Evolutionary conservation across 1,140 invertebrate species (phyloP), one percentile per base, ranked within the genome.

Genomic region (Lepidurus packardi): DNA sequence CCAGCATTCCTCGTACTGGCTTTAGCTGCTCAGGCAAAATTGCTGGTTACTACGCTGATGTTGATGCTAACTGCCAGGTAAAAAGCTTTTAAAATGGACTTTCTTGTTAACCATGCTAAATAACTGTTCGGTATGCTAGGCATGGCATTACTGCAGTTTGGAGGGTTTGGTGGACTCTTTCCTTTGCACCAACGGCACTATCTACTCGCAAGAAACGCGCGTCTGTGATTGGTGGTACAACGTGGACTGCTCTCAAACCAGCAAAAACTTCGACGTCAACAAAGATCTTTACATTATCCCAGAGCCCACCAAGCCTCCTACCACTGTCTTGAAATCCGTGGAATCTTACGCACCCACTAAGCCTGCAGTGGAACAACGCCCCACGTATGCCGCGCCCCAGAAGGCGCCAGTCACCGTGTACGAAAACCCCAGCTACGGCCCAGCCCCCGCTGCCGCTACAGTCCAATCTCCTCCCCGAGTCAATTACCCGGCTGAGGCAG

Each of bases 41-140:
- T 76, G 92, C 92, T 73, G 93, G 93, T 80, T 94, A 94, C 89
- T 95, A 94, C 82, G 93, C 93, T 11, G 93, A 94, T 82, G 89
- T 93, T 0, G 93, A 94, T 85, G 93, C 93, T 78, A 92, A 92
- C 76, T 94, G 93, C 82, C 93, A 95, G 88, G 91, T 92, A 85
- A 83, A 81, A 81, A n/a, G 0, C 10, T 65, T 16, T 4, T 34
- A 79, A 43, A 76, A 34, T 34, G 3, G 3, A 4, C 4, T 4
- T 34, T 4, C 34, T 34, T 34, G 34, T 4, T 34, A 34, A 34
- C 34, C 2, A 34, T 34, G 34, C 34, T 34, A 34, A 34, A 34
- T 34, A 34, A 16, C 5, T 16, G 53, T 65, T 21, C 13, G 16
- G 53, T 43, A 10, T 42, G n/a, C 11, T 73, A 80, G 80, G 78